Conservation (phyloP, 2,888 invertebrate species). For the Oxyteleia sp. region DNA sequence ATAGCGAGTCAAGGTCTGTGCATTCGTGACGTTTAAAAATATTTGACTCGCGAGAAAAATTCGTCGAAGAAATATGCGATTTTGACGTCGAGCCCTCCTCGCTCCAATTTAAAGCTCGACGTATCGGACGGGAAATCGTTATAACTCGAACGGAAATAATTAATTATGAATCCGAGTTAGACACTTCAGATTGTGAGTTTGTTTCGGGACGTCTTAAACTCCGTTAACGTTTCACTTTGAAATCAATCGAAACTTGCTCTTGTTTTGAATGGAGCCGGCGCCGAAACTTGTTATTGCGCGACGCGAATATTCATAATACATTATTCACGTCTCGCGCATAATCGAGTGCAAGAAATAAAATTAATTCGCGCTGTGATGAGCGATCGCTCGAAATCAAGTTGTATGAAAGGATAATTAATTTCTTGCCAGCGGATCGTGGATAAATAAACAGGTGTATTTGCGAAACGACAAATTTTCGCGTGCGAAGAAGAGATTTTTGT, state of each 20-base stretch:
- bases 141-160: conserved; percentile 16
- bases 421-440: background rate
- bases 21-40: too few species aligned
- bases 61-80: too few species aligned
- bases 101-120: too few species aligned
- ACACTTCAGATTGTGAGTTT: conserved; percentile 1
- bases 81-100: too few species aligned
- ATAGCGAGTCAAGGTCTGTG: too few species aligned
- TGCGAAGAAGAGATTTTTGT: too few species aligned
- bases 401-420: conserved; percentile 37
- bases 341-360: conserved; percentile 38
- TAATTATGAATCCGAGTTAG: conserved; percentile 18
- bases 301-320: conserved; percentile 34
- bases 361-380: conserved; percentile 23
- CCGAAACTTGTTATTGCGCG: conserved; percentile 8
- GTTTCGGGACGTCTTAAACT: conserved; percentile 17
- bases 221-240: background rate
- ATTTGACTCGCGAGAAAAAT: too few species aligned
- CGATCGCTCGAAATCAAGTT: conserved; percentile 32
- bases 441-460: conserved; percentile 7
- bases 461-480: background rate
- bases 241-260: conserved; percentile 29
- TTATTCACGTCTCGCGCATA: conserved; percentile 21
- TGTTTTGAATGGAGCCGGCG: conserved; percentile 11
- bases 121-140: too few species aligned